These are phyloP conservation scores for Mylabris phalerata DNA, from an alignment of 1,140 invertebrate species.

Conservation along the genomic window DNA sequence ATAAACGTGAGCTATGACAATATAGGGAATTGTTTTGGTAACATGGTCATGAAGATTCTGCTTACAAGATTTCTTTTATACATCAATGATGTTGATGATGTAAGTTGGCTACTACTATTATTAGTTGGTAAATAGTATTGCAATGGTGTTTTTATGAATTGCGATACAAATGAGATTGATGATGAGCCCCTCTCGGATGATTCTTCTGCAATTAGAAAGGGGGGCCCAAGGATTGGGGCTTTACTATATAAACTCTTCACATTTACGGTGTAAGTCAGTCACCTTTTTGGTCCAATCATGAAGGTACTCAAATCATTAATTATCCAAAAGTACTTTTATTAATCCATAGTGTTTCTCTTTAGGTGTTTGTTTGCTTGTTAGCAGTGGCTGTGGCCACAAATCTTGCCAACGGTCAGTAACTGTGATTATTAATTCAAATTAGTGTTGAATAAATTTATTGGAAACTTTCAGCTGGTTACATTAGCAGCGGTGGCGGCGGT, in stretches of 20 bases:
- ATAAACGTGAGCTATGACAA: too few relatives aligned
- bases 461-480: slow-evolving; percentile 21
- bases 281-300: slow-evolving; percentile 25
- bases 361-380: slow-evolving; percentile 27
- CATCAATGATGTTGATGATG: too few relatives aligned
- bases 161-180: too few relatives aligned
- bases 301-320: slow-evolving; percentile 15
- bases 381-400: slow-evolving; percentile 21
- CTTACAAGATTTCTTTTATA: too few relatives aligned
- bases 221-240: slow-evolving; percentile 22
- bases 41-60: neutral
- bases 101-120: too few relatives aligned
- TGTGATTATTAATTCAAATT: too few relatives aligned
- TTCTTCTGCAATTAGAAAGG: slow-evolving; percentile 17
- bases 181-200: too few relatives aligned
- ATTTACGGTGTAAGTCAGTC: slow-evolving; percentile 21
- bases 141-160: too few relatives aligned
- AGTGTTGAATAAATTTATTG: neutral
- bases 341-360: neutral
- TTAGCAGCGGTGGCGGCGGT: slow-evolving; percentile 19
- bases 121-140: too few relatives aligned
- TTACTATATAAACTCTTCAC: slow-evolving; percentile 17
- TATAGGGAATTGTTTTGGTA: neutral
- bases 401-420: slow-evolving; percentile 20
- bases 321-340: neutral